Evolutionary conservation across 2,113 vertebrate genomes (phyloP), one percentile per base, ranked within the genome.

Genomic region (Pteruthius melanotis): DNA sequence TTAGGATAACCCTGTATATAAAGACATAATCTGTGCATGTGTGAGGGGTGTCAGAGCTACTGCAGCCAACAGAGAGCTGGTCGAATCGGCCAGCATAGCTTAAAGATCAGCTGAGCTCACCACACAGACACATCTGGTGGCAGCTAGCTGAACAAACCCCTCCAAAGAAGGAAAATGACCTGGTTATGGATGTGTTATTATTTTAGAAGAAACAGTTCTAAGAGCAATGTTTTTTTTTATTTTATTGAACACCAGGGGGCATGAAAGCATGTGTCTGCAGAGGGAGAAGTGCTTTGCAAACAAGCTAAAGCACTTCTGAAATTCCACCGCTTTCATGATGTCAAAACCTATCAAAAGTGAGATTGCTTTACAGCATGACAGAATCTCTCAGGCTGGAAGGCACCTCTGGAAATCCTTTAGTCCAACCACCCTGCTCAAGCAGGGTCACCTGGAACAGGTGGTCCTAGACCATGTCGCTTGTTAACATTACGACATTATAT

Each of bases 221-320:
- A 45, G 22, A 59, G 21, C 21, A 75, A 42, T 0, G 1, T 4
- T 7, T 71, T 4, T 7, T 71, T 92, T 78, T 75, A 66, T 75
- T 33, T 65, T 74, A 86, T 93, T 94, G 76, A 97, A 97, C 97
- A 82, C 96, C 91, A 98, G 97, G 95, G 97, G 97, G 97, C 98
- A 95, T 69, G 89, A 89, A 91, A 97, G 95, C 1, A 0, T 91
- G 47, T 87, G 95, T 95, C 92, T 20, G 86, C 52, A 60, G 35
- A n/a, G 17, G 6, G 11, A 61, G 28, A 83, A 72, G 56, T 15
- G 10, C 23, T 31, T 74, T 65, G 9, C n/a, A 40, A 83, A 59
- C 35, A 52, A n/a, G 33, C 47, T 61, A 17, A 40, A 91, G 26
- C n/a, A 30, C 33, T 88, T 78, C 79, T 40, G 72, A 96, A 96